Conservation (phyloP, 2,113 vertebrate species). For the Muntiacus reevesi region DNA sequence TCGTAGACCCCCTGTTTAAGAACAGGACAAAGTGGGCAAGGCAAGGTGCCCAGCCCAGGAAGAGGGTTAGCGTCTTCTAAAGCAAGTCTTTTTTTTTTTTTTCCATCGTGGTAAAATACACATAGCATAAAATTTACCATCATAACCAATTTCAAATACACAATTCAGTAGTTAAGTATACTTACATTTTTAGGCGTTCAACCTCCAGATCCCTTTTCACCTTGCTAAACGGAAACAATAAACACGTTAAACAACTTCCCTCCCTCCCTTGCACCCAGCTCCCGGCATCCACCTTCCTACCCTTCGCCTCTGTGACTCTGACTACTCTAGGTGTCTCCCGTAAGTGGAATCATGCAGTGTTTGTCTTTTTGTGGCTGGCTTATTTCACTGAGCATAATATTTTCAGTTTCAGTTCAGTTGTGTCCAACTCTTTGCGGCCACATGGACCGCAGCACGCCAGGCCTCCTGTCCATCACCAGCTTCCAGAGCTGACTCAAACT, state of each 20-base stretch:
- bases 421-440: not conserved
- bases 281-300: fast-evolving
- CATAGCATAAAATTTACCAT: too few species aligned
- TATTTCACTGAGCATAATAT: not conserved
- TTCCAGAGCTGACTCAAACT: not conserved
- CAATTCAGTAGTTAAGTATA: not conserved
- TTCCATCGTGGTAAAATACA: not conserved
- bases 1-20: not conserved
- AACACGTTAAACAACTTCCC: fast-evolving
- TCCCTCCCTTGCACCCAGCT: fast-evolving
- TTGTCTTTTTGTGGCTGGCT: not conserved
- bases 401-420: not conserved
- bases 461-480: not conserved
- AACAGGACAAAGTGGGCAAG: too few species aligned
- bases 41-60: too few species aligned
- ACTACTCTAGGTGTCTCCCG: fast-evolving
- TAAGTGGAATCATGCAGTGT: not conserved
- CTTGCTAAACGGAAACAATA: not conserved
- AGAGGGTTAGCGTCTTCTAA: not conserved
- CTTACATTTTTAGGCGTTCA: fast-evolving
- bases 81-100: not conserved
- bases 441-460: fast-evolving
- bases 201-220: too few species aligned
- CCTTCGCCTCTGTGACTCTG: not conserved
- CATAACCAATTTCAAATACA: not conserved